Evolutionary conservation across 2,797 vertebrate genomes (phyloP), one percentile per base, ranked within the genome.

Genomic region (Cyclopterus lumpus): DNA sequence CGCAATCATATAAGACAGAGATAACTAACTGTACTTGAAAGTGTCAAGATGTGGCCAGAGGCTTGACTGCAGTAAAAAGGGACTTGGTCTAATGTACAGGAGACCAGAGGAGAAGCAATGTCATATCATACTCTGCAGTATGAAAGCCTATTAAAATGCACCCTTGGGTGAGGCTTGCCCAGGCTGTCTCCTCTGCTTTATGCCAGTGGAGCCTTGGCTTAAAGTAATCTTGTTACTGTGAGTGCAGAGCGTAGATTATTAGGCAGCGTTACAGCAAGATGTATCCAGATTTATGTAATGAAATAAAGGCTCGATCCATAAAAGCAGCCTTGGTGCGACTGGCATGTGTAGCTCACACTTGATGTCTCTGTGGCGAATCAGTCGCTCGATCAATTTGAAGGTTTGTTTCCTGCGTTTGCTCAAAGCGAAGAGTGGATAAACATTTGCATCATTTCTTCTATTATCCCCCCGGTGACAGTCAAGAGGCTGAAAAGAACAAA

Each of bases 91-190:
- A 62, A 79, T 85, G 69, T 73, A 55, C 81, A 81, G 63, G 32
- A 78, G 77, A 85, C 71, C 85, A 86, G 75, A 92, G 91, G 88
- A 91, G 91, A 54, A 71, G 73, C 87, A 91, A 93, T 83, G 90
- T 92, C 91, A 91, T 59, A 72, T 81, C 84, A 81, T 40, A 70
- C 81, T 70, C 73, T 61, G 86, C 84, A 67, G 72, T 80, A 88
- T 85, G 83, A 92, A 90, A 91, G 90, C 88, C 84, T 80, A 90
- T 91, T 92, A 88, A 92, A 89, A 83, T 80, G 83, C 89, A 91
- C 88, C 90, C 91, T 88, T 84, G 86, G 85, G 89, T 91, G 87
- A 88, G 84, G 79, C 78, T n/a, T 67, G 62, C 74, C 76, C 80
- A 82, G 40, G 65, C 86, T 78, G 87, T 88, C 82, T 91, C 85